These are phyloP conservation scores for Chloromyia formosa DNA, from an alignment of 2,888 invertebrate species.

Conservation along the genomic window DNA sequence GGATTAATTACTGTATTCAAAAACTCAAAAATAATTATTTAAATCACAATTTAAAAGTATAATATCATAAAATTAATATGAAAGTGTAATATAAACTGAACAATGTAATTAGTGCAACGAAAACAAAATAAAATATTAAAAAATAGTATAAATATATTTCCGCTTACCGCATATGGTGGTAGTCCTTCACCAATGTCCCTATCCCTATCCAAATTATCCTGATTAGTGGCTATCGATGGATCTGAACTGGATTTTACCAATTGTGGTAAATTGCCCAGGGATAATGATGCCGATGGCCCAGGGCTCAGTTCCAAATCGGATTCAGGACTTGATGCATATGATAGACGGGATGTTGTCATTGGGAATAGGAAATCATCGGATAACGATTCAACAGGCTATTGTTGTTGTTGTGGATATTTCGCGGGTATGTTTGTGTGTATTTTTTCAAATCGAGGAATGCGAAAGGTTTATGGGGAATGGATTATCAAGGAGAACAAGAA, in stretches of 20 bases:
- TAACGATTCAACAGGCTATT: conserved; percentile 93
- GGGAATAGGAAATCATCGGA: conserved; percentile 99
- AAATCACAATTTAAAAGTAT: too few relatives aligned
- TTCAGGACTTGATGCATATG: conserved; percentile 96
- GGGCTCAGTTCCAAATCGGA: conserved; percentile 91
- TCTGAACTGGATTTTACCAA: conserved; percentile 88
- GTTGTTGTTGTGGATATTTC: conserved; percentile 27
- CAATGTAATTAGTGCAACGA: background rate
- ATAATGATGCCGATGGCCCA: conserved; percentile 71
- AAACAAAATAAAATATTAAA: background rate
- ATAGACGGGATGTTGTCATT: conserved; percentile 93
- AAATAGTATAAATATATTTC: conserved; percentile 50
- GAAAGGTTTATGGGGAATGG: conserved; percentile 24
- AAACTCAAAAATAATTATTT: background rate
- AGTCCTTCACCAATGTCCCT: conserved; percentile 70
- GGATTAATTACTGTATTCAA: background rate
- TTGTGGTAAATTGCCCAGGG: conserved; percentile 68
- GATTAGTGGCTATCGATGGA: conserved; percentile 93
- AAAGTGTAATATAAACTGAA: background rate
- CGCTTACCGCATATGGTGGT: conserved; percentile 86
- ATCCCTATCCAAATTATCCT: conserved; percentile 80
- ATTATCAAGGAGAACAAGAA: background rate
- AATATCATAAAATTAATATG: too few relatives aligned
- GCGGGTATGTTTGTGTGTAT: conserved; percentile 17
- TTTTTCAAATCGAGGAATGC: conserved; percentile 27